Evolutionary conservation across 2,888 invertebrate genomes (phyloP).

Genomic region (Drosophila ezoana): DNA sequence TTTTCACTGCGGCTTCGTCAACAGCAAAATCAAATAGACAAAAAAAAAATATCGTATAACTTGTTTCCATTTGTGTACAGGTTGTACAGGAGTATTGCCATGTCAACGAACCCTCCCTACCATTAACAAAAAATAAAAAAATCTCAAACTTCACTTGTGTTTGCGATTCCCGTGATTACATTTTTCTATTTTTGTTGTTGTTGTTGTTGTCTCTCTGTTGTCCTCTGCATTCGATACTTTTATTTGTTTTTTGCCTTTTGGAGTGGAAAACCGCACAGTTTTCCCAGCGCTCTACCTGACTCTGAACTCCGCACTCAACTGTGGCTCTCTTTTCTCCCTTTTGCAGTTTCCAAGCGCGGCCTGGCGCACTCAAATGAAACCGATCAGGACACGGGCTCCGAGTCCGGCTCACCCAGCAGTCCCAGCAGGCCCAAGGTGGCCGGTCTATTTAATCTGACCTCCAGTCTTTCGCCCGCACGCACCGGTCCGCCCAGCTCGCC

Average conservation of each 20-base stretch:
- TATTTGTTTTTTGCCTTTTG: constrained; percentile 60
- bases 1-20: constrained; percentile 81
- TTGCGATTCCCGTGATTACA: constrained; percentile 74
- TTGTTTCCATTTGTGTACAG: constrained; percentile 69
- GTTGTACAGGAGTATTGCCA: constrained; percentile 63
- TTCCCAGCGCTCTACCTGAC: constrained; percentile 56
- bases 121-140: not conserved
- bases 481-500: constrained; percentile 85
- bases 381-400: constrained; percentile 85
- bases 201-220: constrained; percentile 12
- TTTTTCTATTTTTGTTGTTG: constrained; percentile 42
- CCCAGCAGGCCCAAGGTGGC: constrained; percentile 81
- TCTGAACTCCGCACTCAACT: constrained; percentile 20
- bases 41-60: constrained; percentile 81
- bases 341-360: constrained; percentile 84
- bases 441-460: constrained; percentile 79
- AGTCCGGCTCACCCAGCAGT: constrained; percentile 84
- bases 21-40: constrained; percentile 56
- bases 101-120: constrained; percentile 53
- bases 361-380: constrained; percentile 84
- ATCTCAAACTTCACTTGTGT: constrained; percentile 40
- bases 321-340: not conserved
- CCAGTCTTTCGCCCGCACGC: constrained; percentile 83
- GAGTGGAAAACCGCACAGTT: constrained; percentile 68
- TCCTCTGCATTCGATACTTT: constrained; percentile 69